Conservation (phyloP, 2,113 vertebrate species). For the Thamnaconus septentrionalis region DNA sequence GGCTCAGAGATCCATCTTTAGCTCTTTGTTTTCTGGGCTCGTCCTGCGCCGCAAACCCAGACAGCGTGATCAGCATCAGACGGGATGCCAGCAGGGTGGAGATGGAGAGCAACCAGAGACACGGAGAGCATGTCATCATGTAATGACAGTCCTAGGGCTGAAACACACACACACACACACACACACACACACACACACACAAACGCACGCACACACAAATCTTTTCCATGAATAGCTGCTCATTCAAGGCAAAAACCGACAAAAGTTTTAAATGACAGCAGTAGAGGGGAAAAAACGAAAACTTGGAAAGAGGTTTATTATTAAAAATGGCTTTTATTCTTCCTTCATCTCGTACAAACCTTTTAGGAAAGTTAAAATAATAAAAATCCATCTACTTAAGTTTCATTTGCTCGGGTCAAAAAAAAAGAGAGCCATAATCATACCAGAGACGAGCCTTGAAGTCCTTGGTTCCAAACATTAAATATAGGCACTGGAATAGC, state of each 20-base stretch:
- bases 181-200: conserved; percentile 6
- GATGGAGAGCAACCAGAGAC: conserved; percentile 30
- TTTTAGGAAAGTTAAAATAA: conserved; percentile 45
- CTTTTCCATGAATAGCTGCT: conserved; percentile 48
- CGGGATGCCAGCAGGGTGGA: conserved; percentile 40
- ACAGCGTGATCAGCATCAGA: conserved; percentile 23
- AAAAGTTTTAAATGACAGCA: not conserved
- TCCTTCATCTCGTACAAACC: conserved; percentile 60
- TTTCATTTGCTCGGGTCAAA: conserved; percentile 29
- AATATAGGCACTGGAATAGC: conserved; percentile 66
- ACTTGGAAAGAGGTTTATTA: conserved; percentile 8
- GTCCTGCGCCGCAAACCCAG: conserved; percentile 26
- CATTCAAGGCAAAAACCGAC: conserved; percentile 4
- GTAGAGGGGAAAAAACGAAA: not conserved
- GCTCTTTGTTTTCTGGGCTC: conserved; percentile 25
- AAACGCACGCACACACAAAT: conserved; percentile 1
- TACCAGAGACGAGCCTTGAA: conserved; percentile 50
- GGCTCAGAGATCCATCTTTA: conserved; percentile 13
- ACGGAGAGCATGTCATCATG: conserved; percentile 32
- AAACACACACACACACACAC: conserved; percentile 2
- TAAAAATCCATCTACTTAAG: conserved; percentile 33
- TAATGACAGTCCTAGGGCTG: conserved; percentile 48
- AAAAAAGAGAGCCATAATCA: conserved; percentile 44
- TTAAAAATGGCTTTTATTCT: conserved; percentile 60
- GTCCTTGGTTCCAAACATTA: conserved; percentile 62